A percentile compares a stretch with the other conserved stretches of the same genome.
Conservation (phyloP, 2,888 invertebrate species). For the Bombylius discolor region DNA sequence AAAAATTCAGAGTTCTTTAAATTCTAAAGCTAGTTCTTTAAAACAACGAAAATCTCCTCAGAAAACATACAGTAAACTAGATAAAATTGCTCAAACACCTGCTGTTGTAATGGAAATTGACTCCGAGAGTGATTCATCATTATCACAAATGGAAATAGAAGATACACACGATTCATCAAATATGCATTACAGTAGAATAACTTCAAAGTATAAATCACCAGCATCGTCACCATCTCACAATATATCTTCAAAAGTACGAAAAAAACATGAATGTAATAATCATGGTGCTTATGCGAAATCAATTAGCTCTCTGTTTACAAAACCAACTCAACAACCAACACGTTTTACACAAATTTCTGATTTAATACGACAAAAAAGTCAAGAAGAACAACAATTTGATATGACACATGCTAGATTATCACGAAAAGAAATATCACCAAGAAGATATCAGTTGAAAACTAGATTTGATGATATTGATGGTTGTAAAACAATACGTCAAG, state of each 20-base stretch:
- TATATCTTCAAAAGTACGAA: too few relatives aligned
- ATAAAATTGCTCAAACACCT: slow-evolving; percentile 2
- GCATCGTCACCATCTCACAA: background rate
- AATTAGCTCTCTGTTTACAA: background rate
- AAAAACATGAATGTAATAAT: too few relatives aligned
- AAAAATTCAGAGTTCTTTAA: too few relatives aligned
- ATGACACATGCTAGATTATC: background rate
- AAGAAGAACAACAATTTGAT: background rate
- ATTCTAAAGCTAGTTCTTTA: too few relatives aligned
- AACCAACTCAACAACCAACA: slow-evolving; percentile 5
- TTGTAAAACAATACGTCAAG: background rate
- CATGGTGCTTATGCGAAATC: too few relatives aligned
- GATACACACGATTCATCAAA: slow-evolving; percentile 17
- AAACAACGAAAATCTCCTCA: too few relatives aligned
- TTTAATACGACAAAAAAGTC: slow-evolving; percentile 16
- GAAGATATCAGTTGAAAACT: too few relatives aligned
- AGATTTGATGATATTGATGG: too few relatives aligned
- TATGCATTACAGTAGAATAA: slow-evolving; percentile 17
- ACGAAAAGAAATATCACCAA: background rate
- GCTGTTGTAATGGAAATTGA: slow-evolving; percentile 19
- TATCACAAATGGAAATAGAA: slow-evolving; percentile 10
- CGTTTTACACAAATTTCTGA: slow-evolving; percentile 28
- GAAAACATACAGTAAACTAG: background rate
- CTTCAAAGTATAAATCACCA: slow-evolving; percentile 7
- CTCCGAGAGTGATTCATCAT: slow-evolving; percentile 17